A percentile compares a stretch with the other conserved stretches of the same genome.
Evolutionary conservation across 2,888 invertebrate species (phyloP).

Genomic region (Hemicrepidius hirtus): DNA sequence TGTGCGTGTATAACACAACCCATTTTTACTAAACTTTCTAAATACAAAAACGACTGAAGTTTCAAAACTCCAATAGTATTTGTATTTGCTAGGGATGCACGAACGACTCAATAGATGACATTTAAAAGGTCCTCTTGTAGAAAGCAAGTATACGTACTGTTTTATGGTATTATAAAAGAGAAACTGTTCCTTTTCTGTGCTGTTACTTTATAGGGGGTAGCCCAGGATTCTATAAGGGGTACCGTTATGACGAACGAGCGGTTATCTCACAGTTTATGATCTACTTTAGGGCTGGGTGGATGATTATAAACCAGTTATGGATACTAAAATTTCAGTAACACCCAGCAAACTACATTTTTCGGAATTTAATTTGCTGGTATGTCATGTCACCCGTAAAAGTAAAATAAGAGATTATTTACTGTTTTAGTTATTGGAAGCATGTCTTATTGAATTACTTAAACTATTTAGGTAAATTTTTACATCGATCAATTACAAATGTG

Average conservation of each 20-base stretch:
- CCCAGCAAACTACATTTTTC: conserved; percentile 7
- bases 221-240: conserved; percentile 34
- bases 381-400: too few relatives aligned
- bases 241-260: conserved; percentile 46
- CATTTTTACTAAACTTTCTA: conserved; percentile 14
- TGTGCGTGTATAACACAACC: conserved; percentile 16
- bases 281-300: conserved; percentile 33
- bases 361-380: not conserved
- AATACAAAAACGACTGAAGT: conserved; percentile 4
- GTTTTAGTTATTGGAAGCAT: too few relatives aligned
- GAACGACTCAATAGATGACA: conserved; percentile 30
- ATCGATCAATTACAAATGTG: too few relatives aligned
- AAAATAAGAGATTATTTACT: too few relatives aligned
- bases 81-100: not conserved
- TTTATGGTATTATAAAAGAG: conserved; percentile 43
- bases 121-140: conserved; percentile 23
- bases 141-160: conserved; percentile 33
- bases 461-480: too few relatives aligned
- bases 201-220: conserved; percentile 45
- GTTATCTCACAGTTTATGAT: conserved; percentile 39
- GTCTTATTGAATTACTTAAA: too few relatives aligned
- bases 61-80: conserved; percentile 18
- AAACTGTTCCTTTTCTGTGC: conserved; percentile 41
- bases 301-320: conserved; percentile 24
- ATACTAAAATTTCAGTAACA: conserved; percentile 22